Conservation (phyloP, 1,140 invertebrate genomes). For the Drosophila sulfurigaster region DNA sequence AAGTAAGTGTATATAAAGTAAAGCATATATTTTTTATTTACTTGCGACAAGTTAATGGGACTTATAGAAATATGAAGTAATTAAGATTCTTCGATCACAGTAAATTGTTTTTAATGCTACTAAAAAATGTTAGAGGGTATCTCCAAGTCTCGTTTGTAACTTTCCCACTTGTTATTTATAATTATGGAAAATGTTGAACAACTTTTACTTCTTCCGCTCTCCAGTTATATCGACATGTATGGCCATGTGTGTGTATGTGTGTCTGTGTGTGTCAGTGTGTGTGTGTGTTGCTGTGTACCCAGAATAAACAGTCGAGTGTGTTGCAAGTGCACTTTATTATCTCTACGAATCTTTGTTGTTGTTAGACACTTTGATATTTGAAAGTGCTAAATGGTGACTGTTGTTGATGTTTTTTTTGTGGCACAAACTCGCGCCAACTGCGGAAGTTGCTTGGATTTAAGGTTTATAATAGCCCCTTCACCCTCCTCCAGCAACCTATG, state of each 20-base stretch:
- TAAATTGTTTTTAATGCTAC: too few species aligned
- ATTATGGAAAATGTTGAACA: constrained; percentile 59
- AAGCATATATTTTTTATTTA: too few species aligned
- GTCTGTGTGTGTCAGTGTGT: neutral
- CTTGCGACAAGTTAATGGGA: too few species aligned
- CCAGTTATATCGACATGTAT: constrained; percentile 21
- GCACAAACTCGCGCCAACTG: constrained; percentile 38
- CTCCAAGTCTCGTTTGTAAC: neutral
- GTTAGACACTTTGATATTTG: constrained; percentile 32
- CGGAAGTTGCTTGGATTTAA: constrained; percentile 64
- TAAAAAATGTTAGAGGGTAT: neutral
- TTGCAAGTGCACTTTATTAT: constrained; percentile 37
- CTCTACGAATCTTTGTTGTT: constrained; percentile 14
- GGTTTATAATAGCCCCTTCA: constrained; percentile 45
- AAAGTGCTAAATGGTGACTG: constrained; percentile 59
- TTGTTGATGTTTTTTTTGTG: neutral
- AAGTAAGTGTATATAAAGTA: neutral
- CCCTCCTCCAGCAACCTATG: neutral
- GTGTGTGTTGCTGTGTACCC: neutral
- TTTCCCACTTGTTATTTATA: constrained; percentile 38
- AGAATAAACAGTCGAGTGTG: constrained; percentile 56
- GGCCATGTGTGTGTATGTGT: neutral
- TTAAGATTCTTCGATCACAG: too few species aligned
- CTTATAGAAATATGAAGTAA: too few species aligned
- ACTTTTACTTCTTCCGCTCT: constrained; percentile 70